Conservation (phyloP, 2,797 vertebrate genomes). For the Echiichthys vipera region DNA sequence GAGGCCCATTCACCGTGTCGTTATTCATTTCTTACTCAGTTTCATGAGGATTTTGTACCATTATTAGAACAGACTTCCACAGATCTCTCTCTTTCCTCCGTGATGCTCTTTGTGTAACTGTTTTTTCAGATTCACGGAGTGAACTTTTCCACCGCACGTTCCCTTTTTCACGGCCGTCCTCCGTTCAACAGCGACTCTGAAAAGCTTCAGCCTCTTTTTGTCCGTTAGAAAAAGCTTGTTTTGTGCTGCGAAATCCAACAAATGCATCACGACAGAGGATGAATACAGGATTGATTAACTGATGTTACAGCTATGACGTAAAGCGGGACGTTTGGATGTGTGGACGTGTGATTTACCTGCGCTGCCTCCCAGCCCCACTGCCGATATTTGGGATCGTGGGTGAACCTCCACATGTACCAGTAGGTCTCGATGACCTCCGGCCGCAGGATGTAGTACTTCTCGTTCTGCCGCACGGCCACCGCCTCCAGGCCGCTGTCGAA, state of each 20-base stretch:
- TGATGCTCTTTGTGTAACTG: neutral
- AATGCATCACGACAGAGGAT: neutral
- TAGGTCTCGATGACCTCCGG: constrained; percentile 99
- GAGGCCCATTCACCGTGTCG: neutral
- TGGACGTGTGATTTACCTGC: constrained; percentile 85
- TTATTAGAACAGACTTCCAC: neutral
- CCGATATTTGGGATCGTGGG: constrained; percentile 96
- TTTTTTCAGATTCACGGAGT: neutral
- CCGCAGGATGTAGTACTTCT: constrained; percentile 98
- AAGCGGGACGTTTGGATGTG: too few species aligned
- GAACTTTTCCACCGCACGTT: neutral
- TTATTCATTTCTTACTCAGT: neutral
- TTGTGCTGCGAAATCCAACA: neutral
- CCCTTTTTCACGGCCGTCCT: neutral
- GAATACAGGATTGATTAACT: neutral
- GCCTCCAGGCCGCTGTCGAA: constrained; percentile 97
- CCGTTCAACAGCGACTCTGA: neutral
- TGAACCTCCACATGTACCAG: constrained; percentile 99
- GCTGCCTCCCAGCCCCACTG: constrained; percentile 99
- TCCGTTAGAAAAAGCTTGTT: neutral
- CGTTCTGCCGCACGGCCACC: constrained; percentile 95
- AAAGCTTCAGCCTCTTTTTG: neutral
- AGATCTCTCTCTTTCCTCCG: neutral
- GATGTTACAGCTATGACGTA: too few species aligned
- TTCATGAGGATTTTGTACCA: neutral